Conservation (phyloP, 2,113 vertebrate genomes). For the Psilopsiagon aymara region DNA sequence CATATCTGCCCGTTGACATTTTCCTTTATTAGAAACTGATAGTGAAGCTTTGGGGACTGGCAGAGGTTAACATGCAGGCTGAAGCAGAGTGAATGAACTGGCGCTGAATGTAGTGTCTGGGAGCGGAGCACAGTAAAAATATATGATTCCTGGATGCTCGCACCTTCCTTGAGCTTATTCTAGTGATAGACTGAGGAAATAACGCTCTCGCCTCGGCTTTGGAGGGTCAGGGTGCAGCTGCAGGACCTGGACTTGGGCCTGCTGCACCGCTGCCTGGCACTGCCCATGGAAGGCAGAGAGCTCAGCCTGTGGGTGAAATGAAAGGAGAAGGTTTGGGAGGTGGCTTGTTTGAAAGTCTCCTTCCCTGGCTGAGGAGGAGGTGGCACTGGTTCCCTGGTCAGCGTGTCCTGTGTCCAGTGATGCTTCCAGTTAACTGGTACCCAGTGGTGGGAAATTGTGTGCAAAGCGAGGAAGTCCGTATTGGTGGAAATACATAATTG, state of each 20-base stretch:
- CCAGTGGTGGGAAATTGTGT: background rate
- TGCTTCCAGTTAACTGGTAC: background rate
- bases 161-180: conserved; percentile 2
- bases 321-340: background rate
- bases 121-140: background rate
- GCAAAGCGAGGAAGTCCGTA: background rate
- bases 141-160: background rate
- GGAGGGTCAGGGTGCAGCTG: background rate
- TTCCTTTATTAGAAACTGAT: conserved; percentile 59
- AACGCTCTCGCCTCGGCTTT: background rate
- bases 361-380: background rate
- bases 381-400: background rate
- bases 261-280: background rate
- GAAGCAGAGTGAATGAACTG: background rate
- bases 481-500: background rate
- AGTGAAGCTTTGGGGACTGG: conserved; percentile 33
- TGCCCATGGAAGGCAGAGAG: background rate
- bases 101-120: background rate
- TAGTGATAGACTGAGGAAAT: background rate
- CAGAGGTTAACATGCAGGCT: conserved; percentile 25
- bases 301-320: background rate
- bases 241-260: background rate
- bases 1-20: conserved; percentile 23
- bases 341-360: background rate
- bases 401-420: background rate